Evolutionary conservation across 2,797 vertebrate genomes (phyloP), one percentile per base, ranked within the genome.

Genomic region (Hemibagrus guttatus): DNA sequence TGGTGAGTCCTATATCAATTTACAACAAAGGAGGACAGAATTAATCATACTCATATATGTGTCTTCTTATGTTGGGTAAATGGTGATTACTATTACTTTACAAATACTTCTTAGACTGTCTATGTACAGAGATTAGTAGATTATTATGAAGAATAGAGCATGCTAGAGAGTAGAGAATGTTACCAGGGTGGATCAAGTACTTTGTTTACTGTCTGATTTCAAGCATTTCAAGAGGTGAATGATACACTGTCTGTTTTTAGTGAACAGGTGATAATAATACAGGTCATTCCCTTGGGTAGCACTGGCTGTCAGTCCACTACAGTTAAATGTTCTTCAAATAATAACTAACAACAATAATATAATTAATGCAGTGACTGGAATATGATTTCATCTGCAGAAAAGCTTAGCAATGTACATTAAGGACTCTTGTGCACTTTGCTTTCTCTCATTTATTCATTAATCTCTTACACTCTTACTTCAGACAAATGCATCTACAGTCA

Each of bases 381-480:
- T 52, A 52, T 52, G 2, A 75, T 75, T 75, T 52, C 52, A 52
- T 49, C 26, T 75, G 46, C 46, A 52, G 54, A 79, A 58, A 35
- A 58, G 35, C 1, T 12, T 8, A 23, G 26, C 12, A 49, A 14
- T 79, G 23, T 63, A 63, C 46, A 42, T 80, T 42, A 61, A 8
- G 8, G 75, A 52, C 35, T 63, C 35, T 46, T 63, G 39, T 14
- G 4, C 12, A 81, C 79, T 7, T 13, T 46, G 4, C 3, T n/a
- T 78, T 46, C 78, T 35, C 19, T 21, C 69, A 17, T 52, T 46
- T 69, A 16, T 42, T 64, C 78, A 81, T 71, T 52, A 84, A 63
- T 58, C 39, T 1, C 42, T 84, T 13, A 66, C 80, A 61, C 54
- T 54, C 9, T 71, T 21, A 42, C 59, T 35, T 63, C 12, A 23